These are phyloP conservation scores for Eustalomyia histrio DNA, from an alignment of 2,888 invertebrate genomes.

Conservation along the genomic window DNA sequence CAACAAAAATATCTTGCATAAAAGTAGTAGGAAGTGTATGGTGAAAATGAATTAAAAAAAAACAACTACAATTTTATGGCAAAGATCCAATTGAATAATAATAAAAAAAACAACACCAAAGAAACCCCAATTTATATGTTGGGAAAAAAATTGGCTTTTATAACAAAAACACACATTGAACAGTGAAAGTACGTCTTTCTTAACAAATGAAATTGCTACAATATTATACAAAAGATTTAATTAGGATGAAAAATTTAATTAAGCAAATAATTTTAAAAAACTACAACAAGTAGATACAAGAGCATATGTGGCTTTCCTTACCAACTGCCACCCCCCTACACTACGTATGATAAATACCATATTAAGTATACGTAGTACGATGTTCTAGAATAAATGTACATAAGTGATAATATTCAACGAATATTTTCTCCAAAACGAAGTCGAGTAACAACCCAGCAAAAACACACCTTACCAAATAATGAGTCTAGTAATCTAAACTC, in stretches of 20 bases:
- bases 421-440: no score
- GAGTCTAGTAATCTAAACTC: no score
- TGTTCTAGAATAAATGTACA: no score
- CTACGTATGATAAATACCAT: no score
- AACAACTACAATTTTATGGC: conserved; percentile 45
- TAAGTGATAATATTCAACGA: no score
- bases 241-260: conserved; percentile 13
- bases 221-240: neutral
- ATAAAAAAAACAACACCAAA: conserved; percentile 23
- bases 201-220: conserved; percentile 7
- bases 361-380: no score
- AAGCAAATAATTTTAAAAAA: conserved; percentile 14
- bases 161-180: conserved; percentile 33
- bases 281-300: neutral
- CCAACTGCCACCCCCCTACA: no score
- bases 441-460: no score
- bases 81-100: conserved; percentile 43
- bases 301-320: no score
- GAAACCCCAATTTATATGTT: conserved; percentile 36
- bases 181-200: neutral
- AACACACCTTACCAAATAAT: no score
- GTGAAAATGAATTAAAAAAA: conserved; percentile 21
- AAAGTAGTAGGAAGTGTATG: neutral
- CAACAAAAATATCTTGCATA: neutral
- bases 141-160: conserved; percentile 29